Evolutionary conservation across 2,797 vertebrate genomes (phyloP).

Genomic region (Rhinophrynus dorsalis): DNA sequence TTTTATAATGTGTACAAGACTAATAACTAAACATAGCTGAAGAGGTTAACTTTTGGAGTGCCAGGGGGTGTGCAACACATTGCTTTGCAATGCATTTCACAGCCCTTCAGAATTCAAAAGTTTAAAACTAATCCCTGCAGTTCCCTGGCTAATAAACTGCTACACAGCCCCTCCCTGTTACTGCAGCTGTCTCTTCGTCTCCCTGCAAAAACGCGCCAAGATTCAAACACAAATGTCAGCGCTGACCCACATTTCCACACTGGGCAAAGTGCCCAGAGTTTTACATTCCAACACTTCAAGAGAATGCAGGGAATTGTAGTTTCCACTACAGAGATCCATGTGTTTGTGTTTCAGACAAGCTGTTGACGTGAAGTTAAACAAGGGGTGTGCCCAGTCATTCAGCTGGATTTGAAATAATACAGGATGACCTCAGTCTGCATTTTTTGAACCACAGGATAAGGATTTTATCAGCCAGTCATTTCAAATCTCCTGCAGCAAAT

Average conservation of each 20-base stretch:
- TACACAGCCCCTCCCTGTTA: background rate
- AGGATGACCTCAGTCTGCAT: background rate
- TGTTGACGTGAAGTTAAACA: too few species aligned
- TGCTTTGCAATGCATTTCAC: too few species aligned
- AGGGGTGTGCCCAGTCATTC: background rate
- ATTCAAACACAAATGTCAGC: constrained; percentile 33
- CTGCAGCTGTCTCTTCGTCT: background rate
- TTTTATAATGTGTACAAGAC: too few species aligned
- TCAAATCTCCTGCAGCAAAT: background rate
- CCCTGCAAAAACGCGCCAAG: constrained; percentile 20
- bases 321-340: background rate
- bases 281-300: background rate
- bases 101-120: too few species aligned
- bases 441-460: background rate
- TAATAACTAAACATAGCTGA: too few species aligned
- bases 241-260: background rate
- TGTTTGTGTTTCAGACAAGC: background rate
- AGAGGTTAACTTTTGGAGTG: too few species aligned
- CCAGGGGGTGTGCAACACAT: too few species aligned
- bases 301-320: background rate
- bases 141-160: background rate
- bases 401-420: background rate
- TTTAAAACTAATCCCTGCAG: background rate
- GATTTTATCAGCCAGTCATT: background rate
- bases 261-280: background rate